Base-by-base conservation (phyloP, 2,797 vertebrate genomes). In the Apogon hyalosoma region DNA sequence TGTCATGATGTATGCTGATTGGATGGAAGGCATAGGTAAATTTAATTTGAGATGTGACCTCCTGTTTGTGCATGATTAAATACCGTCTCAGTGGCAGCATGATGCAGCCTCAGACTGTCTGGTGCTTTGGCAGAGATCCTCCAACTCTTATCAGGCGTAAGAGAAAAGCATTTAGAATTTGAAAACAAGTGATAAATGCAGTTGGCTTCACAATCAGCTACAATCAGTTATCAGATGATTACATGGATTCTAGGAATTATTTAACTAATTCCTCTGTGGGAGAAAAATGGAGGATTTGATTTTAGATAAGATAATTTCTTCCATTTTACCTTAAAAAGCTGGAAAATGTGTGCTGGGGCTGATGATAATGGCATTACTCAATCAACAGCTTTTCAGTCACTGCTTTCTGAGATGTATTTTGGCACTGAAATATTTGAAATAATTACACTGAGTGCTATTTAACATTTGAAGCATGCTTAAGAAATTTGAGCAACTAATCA, bases 11-110 rank as follows among this genome's bases (percentile, higher is more conserved):
- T 39, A 10, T 72, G 67, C 40, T 31, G 36, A 67, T 56, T 59
- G 49, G 51, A 55, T 46, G 10, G 56, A 69, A 45, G 21, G 41
- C 52, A 55, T 73, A 46, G 33, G 61, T 55, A 58, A 43, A 75
- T 67, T 55, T 7, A 67, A 19, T 75, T 41, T 59, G 70, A 71
- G 16, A 61, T 6, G 24, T 78, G 76, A 78, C 68, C 67, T 71
- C 68, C 67, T 71, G 42, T 62, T 69, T 71, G 67, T 66, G 63
- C 63, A 63, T 69, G 56, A 62, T 53, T 52, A 48, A 42, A 54
- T n/a, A 15, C 57, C 43, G 46, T 28, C 75, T 58, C 16, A 2
- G 55, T 46, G 71, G 56, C 59, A 46, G 47, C 36, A 56, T 69
- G 41, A 57, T 19, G 19, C 16, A 52, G 67, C 53, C 70, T 19